phyloP scores from a whole-genome alignment of 2,113 vertebrate genomes.

The Plotosus lineatus region DNA sequence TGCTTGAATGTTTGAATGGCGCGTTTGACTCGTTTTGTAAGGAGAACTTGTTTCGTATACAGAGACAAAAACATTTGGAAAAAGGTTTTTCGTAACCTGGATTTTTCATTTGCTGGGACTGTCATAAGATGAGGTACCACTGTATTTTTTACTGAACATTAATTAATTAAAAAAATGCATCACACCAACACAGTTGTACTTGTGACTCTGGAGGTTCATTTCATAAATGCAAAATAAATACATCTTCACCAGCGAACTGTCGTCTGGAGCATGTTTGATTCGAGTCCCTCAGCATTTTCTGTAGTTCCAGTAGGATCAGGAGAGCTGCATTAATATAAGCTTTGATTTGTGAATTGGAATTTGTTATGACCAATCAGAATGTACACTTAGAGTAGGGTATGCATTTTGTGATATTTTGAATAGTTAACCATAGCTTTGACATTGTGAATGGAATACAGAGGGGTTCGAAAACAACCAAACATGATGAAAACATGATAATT shows the following conservation, averaged over 20 bases:
- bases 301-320: not conserved
- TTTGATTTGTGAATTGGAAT: not conserved
- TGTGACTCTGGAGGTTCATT: not conserved
- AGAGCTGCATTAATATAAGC: not conserved
- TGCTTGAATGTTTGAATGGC: no score
- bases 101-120: no score
- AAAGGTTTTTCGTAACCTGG: no score
- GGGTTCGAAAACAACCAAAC: not conserved
- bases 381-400: not conserved
- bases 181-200: no score
- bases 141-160: no score
- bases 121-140: no score
- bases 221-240: not conserved
- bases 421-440: not conserved
- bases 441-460: not conserved
- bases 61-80: no score
- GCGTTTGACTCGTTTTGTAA: no score
- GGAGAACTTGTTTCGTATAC: no score
- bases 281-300: not conserved
- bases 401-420: conserved; percentile 1
- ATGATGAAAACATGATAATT: conserved; percentile 23
- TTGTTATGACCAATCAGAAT: not conserved
- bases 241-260: not conserved
- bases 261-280: no score
- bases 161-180: no score